Evolutionary conservation across 2,888 invertebrate genomes (phyloP), one percentile per base, ranked within the genome.

Genomic region (Apomyelois bistriatella): DNA sequence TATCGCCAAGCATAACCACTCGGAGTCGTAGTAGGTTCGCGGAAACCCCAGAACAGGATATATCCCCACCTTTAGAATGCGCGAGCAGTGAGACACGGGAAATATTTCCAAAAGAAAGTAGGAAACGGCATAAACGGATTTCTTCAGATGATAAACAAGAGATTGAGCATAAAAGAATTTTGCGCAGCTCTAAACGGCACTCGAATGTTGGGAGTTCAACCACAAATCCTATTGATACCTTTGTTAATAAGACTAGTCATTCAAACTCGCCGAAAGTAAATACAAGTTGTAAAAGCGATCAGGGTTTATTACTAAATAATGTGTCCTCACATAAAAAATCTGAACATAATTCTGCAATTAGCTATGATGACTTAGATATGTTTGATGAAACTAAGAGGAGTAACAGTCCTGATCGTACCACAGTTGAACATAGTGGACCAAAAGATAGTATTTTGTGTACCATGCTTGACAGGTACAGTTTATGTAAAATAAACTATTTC

Each of bases 391-490:
- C 37, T 16, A 40, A 37, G 28, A 15, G 17, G 38, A 40, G 41
- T 41, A 40, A 30, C 12, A 37, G 15, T 43, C 43, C 5, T 6
- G 16, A 12, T 36, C 54, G 59, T 52, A 49, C 55, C 17, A 1
- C 22, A 22, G 46, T 58, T 42, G 13, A 30, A 48, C 22, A 53
- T 52, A 55, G n/a, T 52, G 48, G 60, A 43, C 64, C 67, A 43
- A 68, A 71, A 54, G 65, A 81, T 12, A 81, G 80, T 56, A 68
- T 84, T 54, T 62, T 88, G 36, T 84, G 82, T 66, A 58, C 53
- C 36, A 79, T 81, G 76, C 62, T 88, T 57, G 70, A 80, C 42
- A 84, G 78, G 65, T 72, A 82, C 58, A 59, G 43, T 54, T 53
- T 50, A 55, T 70, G 1, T 73, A 63, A 62, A 63, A 48, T 37